Evolutionary conservation across 1,140 invertebrate species (phyloP).

Genomic region (Geopemphigus sp.): DNA sequence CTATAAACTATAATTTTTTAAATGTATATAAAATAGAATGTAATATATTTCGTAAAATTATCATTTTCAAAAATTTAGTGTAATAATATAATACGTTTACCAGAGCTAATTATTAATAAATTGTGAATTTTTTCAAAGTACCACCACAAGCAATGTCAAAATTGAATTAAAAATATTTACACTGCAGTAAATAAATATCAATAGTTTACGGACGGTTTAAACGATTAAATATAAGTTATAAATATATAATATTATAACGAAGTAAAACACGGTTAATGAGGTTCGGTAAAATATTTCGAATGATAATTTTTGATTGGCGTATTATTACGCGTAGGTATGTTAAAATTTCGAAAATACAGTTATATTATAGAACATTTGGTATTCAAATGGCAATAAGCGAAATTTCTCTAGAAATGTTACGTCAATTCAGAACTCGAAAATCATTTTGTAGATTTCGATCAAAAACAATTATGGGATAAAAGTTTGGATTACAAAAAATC

Average conservation of each 20-base stretch:
- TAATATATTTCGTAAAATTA: background rate
- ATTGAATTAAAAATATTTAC: conserved; percentile 18
- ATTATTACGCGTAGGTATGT: background rate
- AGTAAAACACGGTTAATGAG: background rate
- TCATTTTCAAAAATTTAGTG: background rate
- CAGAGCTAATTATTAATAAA: background rate
- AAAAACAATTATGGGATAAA: too few species aligned
- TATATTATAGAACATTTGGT: too few species aligned
- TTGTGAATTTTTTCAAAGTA: background rate
- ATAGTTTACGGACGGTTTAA: background rate
- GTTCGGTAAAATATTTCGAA: background rate
- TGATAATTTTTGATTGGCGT: background rate
- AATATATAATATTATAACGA: background rate
- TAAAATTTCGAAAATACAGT: too few species aligned
- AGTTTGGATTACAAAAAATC: too few species aligned
- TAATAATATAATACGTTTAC: background rate
- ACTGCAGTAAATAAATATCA: background rate
- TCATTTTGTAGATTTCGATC: too few species aligned
- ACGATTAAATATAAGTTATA: background rate
- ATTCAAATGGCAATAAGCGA: too few species aligned
- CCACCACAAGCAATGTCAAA: background rate
- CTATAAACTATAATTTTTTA: too few species aligned
- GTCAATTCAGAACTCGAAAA: too few species aligned
- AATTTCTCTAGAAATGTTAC: too few species aligned
- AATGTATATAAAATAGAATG: background rate